These are phyloP conservation scores for Hozukius guyotensis DNA, from an alignment of 2,797 vertebrate species.

Conservation along the genomic window DNA sequence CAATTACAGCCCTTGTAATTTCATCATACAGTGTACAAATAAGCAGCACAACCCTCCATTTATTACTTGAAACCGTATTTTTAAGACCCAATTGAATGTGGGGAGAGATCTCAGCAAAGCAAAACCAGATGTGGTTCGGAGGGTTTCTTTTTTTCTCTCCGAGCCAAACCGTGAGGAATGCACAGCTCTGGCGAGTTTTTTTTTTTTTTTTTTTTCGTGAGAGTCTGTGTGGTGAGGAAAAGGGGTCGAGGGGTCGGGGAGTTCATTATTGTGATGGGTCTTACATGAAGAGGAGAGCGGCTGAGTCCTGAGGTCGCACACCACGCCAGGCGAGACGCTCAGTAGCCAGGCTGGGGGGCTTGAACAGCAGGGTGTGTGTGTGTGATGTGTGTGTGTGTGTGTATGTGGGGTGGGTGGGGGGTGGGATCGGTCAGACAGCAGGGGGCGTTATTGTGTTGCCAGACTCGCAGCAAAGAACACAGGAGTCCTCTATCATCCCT, in stretches of 20 bases:
- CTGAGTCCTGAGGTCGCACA: conserved; percentile 44
- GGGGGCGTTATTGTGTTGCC: conserved; percentile 79
- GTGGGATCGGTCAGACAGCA: conserved; percentile 59
- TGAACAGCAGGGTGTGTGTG: conserved; percentile 17
- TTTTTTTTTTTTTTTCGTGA: conserved; percentile 1
- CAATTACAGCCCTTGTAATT: conserved; percentile 76
- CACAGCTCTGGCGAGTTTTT: conserved; percentile 29
- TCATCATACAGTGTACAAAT: conserved; percentile 67
- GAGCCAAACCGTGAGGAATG: conserved; percentile 76
- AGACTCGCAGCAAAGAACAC: conserved; percentile 35
- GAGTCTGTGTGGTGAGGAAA: conserved; percentile 45
- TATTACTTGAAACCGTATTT: conserved; percentile 71
- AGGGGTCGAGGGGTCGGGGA: conserved; percentile 50
- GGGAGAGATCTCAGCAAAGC: conserved; percentile 68
- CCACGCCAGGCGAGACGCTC: neutral
- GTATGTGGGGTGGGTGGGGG: neutral
- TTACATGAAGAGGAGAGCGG: conserved; percentile 48
- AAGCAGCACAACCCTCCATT: conserved; percentile 67
- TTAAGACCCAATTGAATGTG: conserved; percentile 70
- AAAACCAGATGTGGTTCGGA: conserved; percentile 78
- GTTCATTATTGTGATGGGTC: conserved; percentile 67
- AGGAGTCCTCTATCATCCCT: conserved; percentile 30
- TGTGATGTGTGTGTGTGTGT: neutral
- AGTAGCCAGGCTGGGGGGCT: neutral
- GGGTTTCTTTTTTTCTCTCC: conserved; percentile 31